Evolutionary conservation across 2,113 vertebrate species (phyloP), one percentile per base, ranked within the genome.

Genomic region (Acanthisitta chloris): DNA sequence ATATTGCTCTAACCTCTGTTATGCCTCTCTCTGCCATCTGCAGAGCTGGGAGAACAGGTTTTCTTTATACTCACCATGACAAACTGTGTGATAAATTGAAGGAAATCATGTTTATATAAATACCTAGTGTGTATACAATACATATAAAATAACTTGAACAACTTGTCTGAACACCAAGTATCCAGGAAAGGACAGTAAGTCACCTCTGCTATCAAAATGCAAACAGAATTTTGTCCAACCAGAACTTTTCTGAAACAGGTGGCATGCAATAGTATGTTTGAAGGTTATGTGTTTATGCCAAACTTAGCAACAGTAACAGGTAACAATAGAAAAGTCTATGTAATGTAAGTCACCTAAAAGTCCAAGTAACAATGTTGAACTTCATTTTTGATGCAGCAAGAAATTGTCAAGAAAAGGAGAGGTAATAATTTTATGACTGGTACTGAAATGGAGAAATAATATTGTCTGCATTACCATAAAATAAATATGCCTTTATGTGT

Each of bases 61-160:
- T 97, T 93, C 86, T 91, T 94, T 90, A 92, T 58, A 73, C 33
- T 94, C 43, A 59, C 59, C 77, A 66, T 90, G 92, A 90, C 3
- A 12, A 61, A 84, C 82, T 92, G 25, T 79, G 80, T 93, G 66
- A 90, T 93, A 86, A 69, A 92, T 93, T 71, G 86, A 88, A 88
- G 90, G 67, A 94, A 94, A 95, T 88, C 52, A 17, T 96, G 90
- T 96, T 97, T 95, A 83, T 90, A 90, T 90, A 92, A 96, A 95
- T 93, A 97, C 80, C 48, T 38, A 38, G 9, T 78, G 82, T 95
- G 93, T 95, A 86, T 96, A 78, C 51, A 90, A 59, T 92, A 96
- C 76, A 95, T 81, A 90, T 74, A 81, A 96, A 88, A 93, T 88
- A 86, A 86, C 65, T 78, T 65, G 76, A 95, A 92, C 69, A 88